Evolutionary conservation across 2,113 vertebrate genomes (phyloP).

Genomic region (Myrmophylax atrothorax): DNA sequence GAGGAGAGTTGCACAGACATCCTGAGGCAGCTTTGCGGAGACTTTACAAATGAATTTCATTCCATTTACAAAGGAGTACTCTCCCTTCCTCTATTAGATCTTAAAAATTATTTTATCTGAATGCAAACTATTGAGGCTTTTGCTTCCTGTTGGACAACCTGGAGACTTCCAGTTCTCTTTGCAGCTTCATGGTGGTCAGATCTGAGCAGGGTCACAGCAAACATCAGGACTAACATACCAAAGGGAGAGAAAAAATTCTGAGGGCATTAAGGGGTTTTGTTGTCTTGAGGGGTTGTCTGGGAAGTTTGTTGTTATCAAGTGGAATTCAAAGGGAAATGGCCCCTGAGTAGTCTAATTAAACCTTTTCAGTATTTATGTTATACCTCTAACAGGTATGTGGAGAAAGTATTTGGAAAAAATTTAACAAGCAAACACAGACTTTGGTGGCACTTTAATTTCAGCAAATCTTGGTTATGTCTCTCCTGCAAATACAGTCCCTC

Average conservation of each 20-base stretch:
- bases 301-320: neutral
- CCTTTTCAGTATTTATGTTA: neutral
- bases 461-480: neutral
- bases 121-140: neutral
- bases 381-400: neutral
- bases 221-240: neutral
- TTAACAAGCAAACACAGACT: neutral
- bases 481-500: neutral
- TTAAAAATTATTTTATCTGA: neutral
- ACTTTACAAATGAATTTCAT: neutral
- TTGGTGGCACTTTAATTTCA: neutral
- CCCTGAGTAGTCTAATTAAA: neutral
- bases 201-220: neutral
- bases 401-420: neutral
- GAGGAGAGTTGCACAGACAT: neutral
- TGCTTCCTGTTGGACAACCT: neutral
- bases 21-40: neutral
- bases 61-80: neutral
- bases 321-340: neutral
- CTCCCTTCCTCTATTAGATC: neutral
- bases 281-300: neutral
- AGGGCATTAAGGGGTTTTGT: neutral
- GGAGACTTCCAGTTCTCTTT: neutral
- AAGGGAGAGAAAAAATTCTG: neutral
- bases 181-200: neutral